Base-by-base conservation (phyloP, 2,113 vertebrate genomes). In the Sphaerodactylus townsendi region DNA sequence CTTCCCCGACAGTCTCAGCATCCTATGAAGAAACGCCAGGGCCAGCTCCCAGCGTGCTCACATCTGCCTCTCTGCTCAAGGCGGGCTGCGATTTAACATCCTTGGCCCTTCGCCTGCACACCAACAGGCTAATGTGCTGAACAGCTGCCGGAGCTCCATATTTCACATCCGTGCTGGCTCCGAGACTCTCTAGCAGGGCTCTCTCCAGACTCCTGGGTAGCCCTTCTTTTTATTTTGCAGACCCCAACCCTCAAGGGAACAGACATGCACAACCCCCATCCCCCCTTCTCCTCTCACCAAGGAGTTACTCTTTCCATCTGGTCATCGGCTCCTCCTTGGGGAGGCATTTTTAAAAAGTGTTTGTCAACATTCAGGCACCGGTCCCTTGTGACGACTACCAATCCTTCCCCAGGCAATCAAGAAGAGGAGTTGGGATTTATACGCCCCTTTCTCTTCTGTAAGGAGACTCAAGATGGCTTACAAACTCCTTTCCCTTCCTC, bases 91-190 rank as follows among this genome's bases (percentile, higher is more conserved):
- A 30, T 6, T 87, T 62, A 74, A 86, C 82, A 68, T 81, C 53
- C 77, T 88, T 86, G 92, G 83, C 2, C 1, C 2, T 82, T n/a
- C 83, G 81, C 90, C 88, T 85, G 85, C 85, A 64, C 65, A 30
- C 87, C 89, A 87, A 69, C 64, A 48, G 76, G 25, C 85, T 88
- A 37, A 87, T 83, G 87, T 82, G 86, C 91, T 78, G 6, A 88
- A 30, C 90, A 92, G 88, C 93, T 91, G 91, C 33, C 86, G 13
- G 44, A 39, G 53, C 64, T 56, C 77, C 1, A 0, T 79, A 66
- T 62, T 84, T 72, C 90, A 84, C 78, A 66, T 83, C 86, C 91
- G 77, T 0, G 0, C 83, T 41, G 53, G 53, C 53, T 78, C 50
- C 66, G 1, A 44, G 77, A 28, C 75, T 78, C 84, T 80, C 84